A percentile compares a stretch with the other conserved stretches of the same genome.
Evolutionary conservation across 2,113 vertebrate species (phyloP).

Genomic region (Orycteropus afer): DNA sequence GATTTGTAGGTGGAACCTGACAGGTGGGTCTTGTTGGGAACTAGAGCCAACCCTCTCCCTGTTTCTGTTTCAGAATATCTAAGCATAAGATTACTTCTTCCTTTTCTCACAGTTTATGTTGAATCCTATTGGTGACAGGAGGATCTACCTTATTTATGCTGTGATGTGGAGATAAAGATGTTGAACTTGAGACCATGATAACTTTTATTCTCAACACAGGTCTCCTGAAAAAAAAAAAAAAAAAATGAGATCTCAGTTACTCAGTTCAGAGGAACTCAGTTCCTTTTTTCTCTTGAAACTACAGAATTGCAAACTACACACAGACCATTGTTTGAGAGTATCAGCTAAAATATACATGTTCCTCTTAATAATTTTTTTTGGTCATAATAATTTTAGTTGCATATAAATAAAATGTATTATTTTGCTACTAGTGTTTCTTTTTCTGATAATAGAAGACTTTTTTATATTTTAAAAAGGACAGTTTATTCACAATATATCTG

Average conservation of each 20-base stretch:
- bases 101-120: background rate
- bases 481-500: constrained; percentile 19
- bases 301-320: background rate
- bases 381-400: constrained; percentile 18
- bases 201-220: background rate
- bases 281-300: constrained; percentile 22
- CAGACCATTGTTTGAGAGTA: background rate
- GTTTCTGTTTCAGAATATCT: background rate
- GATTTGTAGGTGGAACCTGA: background rate
- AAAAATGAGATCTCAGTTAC: background rate
- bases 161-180: background rate
- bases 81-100: background rate
- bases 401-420: background rate
- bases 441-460: background rate
- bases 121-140: background rate
- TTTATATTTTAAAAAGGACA: background rate
- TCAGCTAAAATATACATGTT: background rate
- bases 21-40: background rate
- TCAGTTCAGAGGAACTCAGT: background rate
- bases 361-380: too few relatives aligned
- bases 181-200: background rate
- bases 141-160: background rate
- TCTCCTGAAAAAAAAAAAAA: background rate
- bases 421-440: background rate
- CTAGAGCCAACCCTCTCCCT: background rate